Evolutionary conservation across 2,888 invertebrate species (phyloP).

Genomic region (Tetragnatha montana): DNA sequence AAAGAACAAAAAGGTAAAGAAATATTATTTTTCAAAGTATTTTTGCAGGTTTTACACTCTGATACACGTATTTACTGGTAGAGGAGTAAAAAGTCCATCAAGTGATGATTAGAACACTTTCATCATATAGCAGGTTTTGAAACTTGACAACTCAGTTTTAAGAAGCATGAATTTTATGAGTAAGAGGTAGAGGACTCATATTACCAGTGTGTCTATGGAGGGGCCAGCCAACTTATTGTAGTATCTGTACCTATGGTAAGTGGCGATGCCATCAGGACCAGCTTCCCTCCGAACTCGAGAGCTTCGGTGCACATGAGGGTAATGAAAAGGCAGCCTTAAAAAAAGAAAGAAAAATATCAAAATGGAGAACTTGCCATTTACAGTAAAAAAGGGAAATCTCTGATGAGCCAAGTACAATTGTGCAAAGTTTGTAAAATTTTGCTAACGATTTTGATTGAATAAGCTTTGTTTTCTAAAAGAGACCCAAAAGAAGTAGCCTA

Average conservation of each 20-base stretch:
- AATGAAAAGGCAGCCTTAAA: constrained; percentile 70
- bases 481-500: too few relatives aligned
- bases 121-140: too few relatives aligned
- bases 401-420: neutral
- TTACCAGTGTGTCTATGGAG: constrained; percentile 67
- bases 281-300: constrained; percentile 62
- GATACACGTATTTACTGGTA: too few relatives aligned
- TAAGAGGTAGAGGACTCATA: neutral
- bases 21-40: neutral
- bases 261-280: constrained; percentile 59
- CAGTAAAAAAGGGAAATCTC: neutral
- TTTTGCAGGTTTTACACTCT: neutral
- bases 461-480: too few relatives aligned
- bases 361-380: neutral
- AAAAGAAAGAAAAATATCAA: constrained; percentile 10
- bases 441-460: too few relatives aligned
- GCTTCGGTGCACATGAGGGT: constrained; percentile 68
- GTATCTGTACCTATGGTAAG: constrained; percentile 71
- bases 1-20: neutral
- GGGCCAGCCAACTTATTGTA: constrained; percentile 71
- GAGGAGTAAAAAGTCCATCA: too few relatives aligned
- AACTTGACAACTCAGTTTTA: neutral
- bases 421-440: neutral
- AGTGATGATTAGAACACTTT: too few relatives aligned
- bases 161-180: neutral